Base-by-base conservation (phyloP, 2,113 vertebrate genomes). In the Struthio camelus region DNA sequence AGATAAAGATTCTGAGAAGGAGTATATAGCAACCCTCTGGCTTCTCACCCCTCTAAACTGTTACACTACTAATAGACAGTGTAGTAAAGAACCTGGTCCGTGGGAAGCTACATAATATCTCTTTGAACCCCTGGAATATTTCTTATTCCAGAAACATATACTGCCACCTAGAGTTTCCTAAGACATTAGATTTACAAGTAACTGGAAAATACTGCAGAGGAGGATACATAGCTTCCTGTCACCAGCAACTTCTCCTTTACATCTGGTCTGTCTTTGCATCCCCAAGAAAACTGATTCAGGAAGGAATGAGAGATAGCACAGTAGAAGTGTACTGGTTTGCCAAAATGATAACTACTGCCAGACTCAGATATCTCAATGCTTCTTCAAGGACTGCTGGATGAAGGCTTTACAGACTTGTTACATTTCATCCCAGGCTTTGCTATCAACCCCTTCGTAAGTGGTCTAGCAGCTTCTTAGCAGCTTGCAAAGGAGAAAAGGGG, bases 11-110 rank as follows among this genome's bases (percentile, higher is more conserved):
- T 71, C 38, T 38, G 53, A 84, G 32, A 86, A 23, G 46, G 61
- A 79, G n/a, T 12, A 32, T 23, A 40, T 0, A 59, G 16, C 11
- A 61, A 79, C 32, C 32, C 32, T 58, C 54, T 48, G 38, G 25
- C 48, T 80, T 73, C 71, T 77, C 54, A 77, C 40, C 50, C 5
- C 1, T 51, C 76, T 40, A 44, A 19, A 12, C n/a, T 85, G 32
- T 48, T 38, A 9, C 9, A 12, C 2, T 34, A 73, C 54, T 66
- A 53, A 23, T 20, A 32, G 65, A 36, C 27, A 75, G 28, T 51
- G 32, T 3, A 64, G 0, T 1, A 42, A 79, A 87, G 36, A 85
- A 75, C 1, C 15, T 13, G 1, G 2, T 17, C 42, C 50, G 7
- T 19, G 14, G 50, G 54, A 92, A 75, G 38, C 25, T 22, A 69